Evolutionary conservation across 1,140 invertebrate genomes (phyloP), one percentile per base, ranked within the genome.

Genomic region (Ptiloglossa arizonensis): DNA sequence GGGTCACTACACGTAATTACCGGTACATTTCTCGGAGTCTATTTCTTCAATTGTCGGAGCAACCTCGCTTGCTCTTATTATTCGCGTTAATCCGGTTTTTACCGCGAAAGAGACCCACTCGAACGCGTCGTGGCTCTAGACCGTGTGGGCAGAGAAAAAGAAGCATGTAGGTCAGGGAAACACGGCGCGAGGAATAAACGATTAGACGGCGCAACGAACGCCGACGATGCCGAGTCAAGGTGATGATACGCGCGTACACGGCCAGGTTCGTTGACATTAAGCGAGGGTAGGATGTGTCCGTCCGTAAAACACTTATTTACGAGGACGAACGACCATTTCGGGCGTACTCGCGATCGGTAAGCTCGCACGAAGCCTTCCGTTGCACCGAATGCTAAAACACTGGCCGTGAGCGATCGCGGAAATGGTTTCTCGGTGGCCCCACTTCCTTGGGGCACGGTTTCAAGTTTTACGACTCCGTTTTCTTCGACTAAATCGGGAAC

Each of bases 81-180:
- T 29, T 15, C 67, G 59, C 29, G 64, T 24, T 38, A 60, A 71
- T 77, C 75, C 15, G 52, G 68, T 68, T 77, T 70, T 77, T 77
- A 77, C 75, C 67, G 46, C 44, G 41, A 50, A 63, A 59, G 68
- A 70, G 70, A 68, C 73, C 52, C 63, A 56, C 44, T 52, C 22
- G 13, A 27, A 27, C 57, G 8, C 5, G 19, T 11, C 17, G 38
- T 13, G 44, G 6, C 19, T 8, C 41, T 44, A 54, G 9, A 60
- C 22, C 24, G 70, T 56, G 78, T 78, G 67, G 69, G 79, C 50
- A 79, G 68, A 67, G 64, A 74, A 80, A 84, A 82, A 66, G 32
- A n/a, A 82, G 62, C 62, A 86, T 86, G 62, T 80, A 73, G 85
- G 85, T 85, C 85, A 85, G 85, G 79, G 82, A 87, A 85, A 85